Evolutionary conservation across 1,140 invertebrate genomes (phyloP).

Genomic region (Drosophila seguyi): DNA sequence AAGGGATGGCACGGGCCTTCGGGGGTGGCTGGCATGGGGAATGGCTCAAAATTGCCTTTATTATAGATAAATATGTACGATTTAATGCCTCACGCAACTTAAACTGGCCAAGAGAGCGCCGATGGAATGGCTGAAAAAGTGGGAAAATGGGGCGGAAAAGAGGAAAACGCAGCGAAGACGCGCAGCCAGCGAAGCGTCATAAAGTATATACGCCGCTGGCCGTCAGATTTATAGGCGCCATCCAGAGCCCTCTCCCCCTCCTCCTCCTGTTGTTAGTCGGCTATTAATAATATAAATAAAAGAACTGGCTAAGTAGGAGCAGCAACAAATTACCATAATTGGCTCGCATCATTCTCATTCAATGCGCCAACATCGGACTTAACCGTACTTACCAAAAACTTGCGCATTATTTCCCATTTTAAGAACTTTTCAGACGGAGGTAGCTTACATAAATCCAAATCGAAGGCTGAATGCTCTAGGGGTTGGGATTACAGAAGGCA

Average conservation of each 20-base stretch:
- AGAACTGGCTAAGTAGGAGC: conserved; percentile 27
- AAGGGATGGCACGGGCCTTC: neutral
- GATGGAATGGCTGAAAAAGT: conserved; percentile 6
- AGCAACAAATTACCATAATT: conserved; percentile 76
- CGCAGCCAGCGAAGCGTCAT: conserved; percentile 60
- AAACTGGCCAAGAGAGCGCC: conserved; percentile 36
- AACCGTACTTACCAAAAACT: conserved; percentile 28
- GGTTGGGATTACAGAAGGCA: neutral
- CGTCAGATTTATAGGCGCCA: conserved; percentile 71
- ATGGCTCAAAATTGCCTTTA: conserved; percentile 77
- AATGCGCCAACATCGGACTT: conserved; percentile 12
- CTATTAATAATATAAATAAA: conserved; percentile 67
- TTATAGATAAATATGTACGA: conserved; percentile 81
- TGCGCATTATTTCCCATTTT: conserved; percentile 4
- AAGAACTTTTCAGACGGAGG: conserved; percentile 3
- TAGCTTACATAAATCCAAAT: neutral
- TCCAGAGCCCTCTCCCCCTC: neutral
- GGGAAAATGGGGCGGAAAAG: neutral
- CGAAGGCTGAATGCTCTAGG: conserved; percentile 15
- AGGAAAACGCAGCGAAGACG: conserved; percentile 18
- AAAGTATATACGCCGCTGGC: conserved; percentile 67
- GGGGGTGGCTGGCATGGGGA: conserved; percentile 10
- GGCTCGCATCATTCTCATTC: conserved; percentile 41
- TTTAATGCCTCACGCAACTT: conserved; percentile 76
- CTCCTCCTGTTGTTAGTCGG: conserved; percentile 3